Evolutionary conservation across 2,113 vertebrate genomes (phyloP), one percentile per base, ranked within the genome.

Genomic region (Oreochromis aureus): DNA sequence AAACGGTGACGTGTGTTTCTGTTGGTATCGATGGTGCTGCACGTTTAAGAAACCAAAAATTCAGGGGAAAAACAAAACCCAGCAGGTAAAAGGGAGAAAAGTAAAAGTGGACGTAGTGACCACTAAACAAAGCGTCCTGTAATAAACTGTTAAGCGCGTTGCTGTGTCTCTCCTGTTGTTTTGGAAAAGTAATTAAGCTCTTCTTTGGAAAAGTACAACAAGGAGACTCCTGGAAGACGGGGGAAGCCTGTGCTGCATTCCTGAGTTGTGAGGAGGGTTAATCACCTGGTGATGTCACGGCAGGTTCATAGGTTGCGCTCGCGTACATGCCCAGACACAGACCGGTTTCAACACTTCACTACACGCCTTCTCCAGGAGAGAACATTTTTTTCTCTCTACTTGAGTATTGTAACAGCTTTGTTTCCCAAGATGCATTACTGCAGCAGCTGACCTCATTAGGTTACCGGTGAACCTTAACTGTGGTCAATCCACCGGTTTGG

Each of bases 181-280:
- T 87, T 87, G 86, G 71, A 91, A 92, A 91, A 89, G 4, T 53
- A 55, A 56, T 81, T 24, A 32, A 58, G 39, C 48, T 61, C 24
- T 69, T 19, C 27, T 91, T 93, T 89, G 94, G 94, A 94, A 95
- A 94, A 94, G 56, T 89, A 92, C 90, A 10, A 55, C 32, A 44
- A 53, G 55, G 16, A 16, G 73, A 46, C 66, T 87, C 58, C 36
- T 84, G n/a, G 27, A 90, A 81, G 81, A 73, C 36, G 44, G 91
- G 93, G 92, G 89, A 94, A 94, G 79, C 94, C 89, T 89, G 22
- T 1, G 39, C 61, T 48, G 88, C 93, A 96, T 97, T 96, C 95
- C 91, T 94, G 78, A 87, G 87, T 53, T 34, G 15, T 92, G 88
- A 95, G 89, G 87, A 61, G 39, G 55, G 5, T 78, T 84, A 88